Base-by-base conservation (phyloP, 2,113 vertebrate species). In the Acrocephalus kingi region DNA sequence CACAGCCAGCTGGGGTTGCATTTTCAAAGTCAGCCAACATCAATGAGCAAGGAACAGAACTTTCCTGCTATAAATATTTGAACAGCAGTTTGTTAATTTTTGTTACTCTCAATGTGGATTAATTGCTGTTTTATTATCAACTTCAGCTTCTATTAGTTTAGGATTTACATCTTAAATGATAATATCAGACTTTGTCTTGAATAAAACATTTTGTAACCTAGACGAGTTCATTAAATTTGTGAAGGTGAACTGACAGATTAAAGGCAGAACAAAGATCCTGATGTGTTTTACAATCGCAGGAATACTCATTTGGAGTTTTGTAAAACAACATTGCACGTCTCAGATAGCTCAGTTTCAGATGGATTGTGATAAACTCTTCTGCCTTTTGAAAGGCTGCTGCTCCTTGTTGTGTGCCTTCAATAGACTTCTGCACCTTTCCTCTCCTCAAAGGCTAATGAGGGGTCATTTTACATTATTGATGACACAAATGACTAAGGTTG, bases 151-250 rank as follows among this genome's bases (percentile, higher is more conserved):
- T 98, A 92, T 98, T 97, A 97, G 95, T 95, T 98, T 89, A 96
- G 96, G 96, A 98, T 98, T 98, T 97, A 95, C 95, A 97, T 97
- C 96, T 78, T 96, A 85, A 93, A 96, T 95, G 93, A 97, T 97
- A 95, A 24, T 45, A 96, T 96, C 54, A 90, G 89, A 37, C 79
- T 62, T 92, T 64, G 80, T 41, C 91, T 97, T 96, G 94, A 98
- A 98, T 98, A 98, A 98, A 98, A 97, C 96, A 98, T 97, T 95
- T 89, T 58, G 92, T 89, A 96, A 95, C 93, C 77, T 75, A 89
- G 93, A 94, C 4, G 58, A 97, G 85, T 96, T 97, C 92, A 96
- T 97, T 97, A 97, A 41, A 92, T 93, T 93, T 33, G 79, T 94
- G 95, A 97, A 97, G 96, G 96, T 97, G 96, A 97, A 75, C 89